Evolutionary conservation across 2,888 invertebrate species (phyloP), one percentile per base, ranked within the genome.

Genomic region (Cerastis rubricosa): DNA sequence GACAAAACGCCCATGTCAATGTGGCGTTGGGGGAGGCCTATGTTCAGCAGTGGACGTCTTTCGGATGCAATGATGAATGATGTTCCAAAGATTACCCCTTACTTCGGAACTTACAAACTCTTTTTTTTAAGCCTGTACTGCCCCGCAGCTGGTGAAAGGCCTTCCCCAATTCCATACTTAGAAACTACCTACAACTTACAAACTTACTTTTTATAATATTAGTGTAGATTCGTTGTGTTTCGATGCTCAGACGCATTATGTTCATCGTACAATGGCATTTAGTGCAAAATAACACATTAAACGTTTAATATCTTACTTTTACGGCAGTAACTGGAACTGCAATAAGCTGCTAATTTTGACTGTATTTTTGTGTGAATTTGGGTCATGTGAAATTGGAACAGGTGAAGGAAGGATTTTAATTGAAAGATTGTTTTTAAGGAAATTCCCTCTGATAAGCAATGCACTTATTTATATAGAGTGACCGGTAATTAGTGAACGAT

Each of bases 211-310:
- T 35, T 8, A 6, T 2, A 19, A 22, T 11, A 61, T 59, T 29
- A 59, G 59, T 29, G 29, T 1, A 59, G 29, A 59, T 59, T 59
- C 59, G 19, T 61, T 74, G 25, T 40, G 43, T 64, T 76, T 25
- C 2, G 43, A 68, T 57, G 47, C 61, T 1, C 57, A 19, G 8
- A 40, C 47, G 54, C 63, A 51, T 81, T 64, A n/a, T 47, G 14
- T 54, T 74, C n/a, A 17, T 74, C 45, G 29, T 29, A 45, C 57
- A 79, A 57, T 79, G 54, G 25, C 43, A 81, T 76, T 79, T 76
- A 82, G 76, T 76, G 49, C 49, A 35, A 57, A 81, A 63, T 75
- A 74, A 79, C 78, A 81, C 76, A 67, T 78, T 78, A 12, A 67
- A 75, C 29, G 9, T 74, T 79, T 49, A 79, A 75, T n/a, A 75